Percentiles rank a stretch among this genome's conserved stretches.
phyloP scores from a whole-genome alignment of 2,797 vertebrate species.

The Adrianichthys oophorus region DNA sequence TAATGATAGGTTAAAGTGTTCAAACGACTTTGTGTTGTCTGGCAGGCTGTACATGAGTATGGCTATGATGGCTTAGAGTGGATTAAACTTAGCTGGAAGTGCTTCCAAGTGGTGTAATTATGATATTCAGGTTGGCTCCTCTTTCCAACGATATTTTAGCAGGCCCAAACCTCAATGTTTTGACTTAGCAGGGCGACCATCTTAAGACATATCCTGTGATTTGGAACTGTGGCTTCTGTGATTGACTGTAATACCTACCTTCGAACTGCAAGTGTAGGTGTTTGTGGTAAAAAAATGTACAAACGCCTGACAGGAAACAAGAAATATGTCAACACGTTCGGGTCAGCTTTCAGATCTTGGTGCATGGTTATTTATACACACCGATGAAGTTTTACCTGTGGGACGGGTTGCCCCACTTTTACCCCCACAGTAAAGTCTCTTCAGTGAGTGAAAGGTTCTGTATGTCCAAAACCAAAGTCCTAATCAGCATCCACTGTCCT shows the following conservation, averaged over 20 bases:
- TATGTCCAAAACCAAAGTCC: too few relatives aligned
- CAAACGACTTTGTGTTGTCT: slow-evolving; percentile 60
- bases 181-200: slow-evolving; percentile 33
- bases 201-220: slow-evolving; percentile 36
- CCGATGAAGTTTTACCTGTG: too few relatives aligned
- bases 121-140: slow-evolving; percentile 45
- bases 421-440: too few relatives aligned
- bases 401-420: too few relatives aligned
- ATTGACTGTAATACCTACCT: slow-evolving; percentile 44
- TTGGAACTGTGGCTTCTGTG: slow-evolving; percentile 29
- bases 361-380: background rate
- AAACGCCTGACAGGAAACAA: slow-evolving; percentile 24
- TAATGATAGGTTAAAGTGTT: slow-evolving; percentile 64
- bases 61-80: slow-evolving; percentile 45
- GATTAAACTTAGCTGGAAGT: slow-evolving; percentile 41
- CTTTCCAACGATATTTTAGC: slow-evolving; percentile 54
- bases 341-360: slow-evolving; percentile 8
- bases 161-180: slow-evolving; percentile 45
- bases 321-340: slow-evolving; percentile 1
- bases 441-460: too few relatives aligned
- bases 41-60: slow-evolving; percentile 59
- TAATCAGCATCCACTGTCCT: too few relatives aligned
- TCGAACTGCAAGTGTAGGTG: slow-evolving; percentile 24
- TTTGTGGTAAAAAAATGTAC: slow-evolving; percentile 17
- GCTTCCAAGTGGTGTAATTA: slow-evolving; percentile 56